Base-by-base conservation (phyloP, 2,113 vertebrate species). In the Penelope pileata region DNA sequence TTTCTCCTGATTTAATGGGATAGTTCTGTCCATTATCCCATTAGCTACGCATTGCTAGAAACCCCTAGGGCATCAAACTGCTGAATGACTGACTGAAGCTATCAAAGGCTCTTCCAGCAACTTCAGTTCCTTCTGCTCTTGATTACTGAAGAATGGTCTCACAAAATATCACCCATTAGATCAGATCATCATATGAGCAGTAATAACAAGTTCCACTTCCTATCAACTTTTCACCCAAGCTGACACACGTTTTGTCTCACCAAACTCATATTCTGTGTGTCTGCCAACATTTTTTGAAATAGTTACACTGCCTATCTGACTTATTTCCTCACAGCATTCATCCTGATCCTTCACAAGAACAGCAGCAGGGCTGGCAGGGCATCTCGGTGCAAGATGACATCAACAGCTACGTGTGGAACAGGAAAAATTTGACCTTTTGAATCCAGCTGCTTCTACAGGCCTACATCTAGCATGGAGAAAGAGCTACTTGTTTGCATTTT, bases 1-100 rank as follows among this genome's bases (percentile, higher is more conserved):
- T 94, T 93, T 64, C 79, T 91, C 67, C 83, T 73, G n/a, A 91
- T 92, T 81, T 95, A 95, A 92, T 10, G 36, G 82, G 45, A 72
- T 19, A 66, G 75, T 72, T 88, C 76, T 94, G 72, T 83, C 74
- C 23, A 1, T 92, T 95, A 95, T 83, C 68, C 75, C 76, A 82
- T 94, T 88, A 81, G 87, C 48, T 68, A 91, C 11, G 27, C 53
- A 22, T 26, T 86, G 73, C 60, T 81, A 88, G 70, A 91, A 93
- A 72, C 45, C 95, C 88, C 43, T 42, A 0, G 3, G 68, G 78
- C 62, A 91, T 42, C 40, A 32, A 43, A 74, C 1, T 91, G 75
- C 56, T 84, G 85, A 94, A 88, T 29, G 89, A 92, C 77, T 78
- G 13, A 86, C 62, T 94, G 74, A 70, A 81, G 63, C 66, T 69